Evolutionary conservation across 1,140 invertebrate genomes (phyloP).

Genomic region (Orchestia grillus): DNA sequence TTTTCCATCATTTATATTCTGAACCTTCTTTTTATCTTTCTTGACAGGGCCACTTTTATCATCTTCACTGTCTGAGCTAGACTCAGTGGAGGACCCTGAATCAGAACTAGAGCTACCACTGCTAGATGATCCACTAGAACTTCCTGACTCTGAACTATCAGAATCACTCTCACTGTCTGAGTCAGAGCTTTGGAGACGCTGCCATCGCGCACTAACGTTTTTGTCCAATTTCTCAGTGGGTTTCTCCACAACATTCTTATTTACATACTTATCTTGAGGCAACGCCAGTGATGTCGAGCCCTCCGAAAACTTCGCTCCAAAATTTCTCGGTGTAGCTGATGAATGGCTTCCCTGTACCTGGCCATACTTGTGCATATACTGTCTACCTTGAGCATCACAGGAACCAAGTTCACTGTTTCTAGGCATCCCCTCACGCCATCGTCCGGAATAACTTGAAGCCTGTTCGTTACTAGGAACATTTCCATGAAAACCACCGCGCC

Average conservation of each 20-base stretch:
- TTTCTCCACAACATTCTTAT: not conserved
- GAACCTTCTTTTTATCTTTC: not conserved
- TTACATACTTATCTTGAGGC: conserved; percentile 19
- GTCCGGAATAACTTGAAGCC: not conserved
- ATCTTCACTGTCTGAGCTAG: conserved; percentile 21
- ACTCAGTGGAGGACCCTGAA: not conserved
- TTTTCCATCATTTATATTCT: not conserved
- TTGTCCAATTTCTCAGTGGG: not conserved
- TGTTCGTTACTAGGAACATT: not conserved
- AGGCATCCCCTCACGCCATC: not conserved
- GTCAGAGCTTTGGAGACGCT: conserved; percentile 16
- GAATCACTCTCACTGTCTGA: conserved; percentile 46
- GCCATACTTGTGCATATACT: not conserved
- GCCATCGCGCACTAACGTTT: conserved; percentile 38
- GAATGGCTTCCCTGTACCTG: not conserved
- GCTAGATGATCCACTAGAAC: conserved; percentile 27
- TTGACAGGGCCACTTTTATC: not conserved
- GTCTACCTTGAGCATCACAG: not conserved
- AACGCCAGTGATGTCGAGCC: not conserved
- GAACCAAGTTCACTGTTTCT: not conserved
- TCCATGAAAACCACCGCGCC: not conserved
- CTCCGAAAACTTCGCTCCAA: not conserved
- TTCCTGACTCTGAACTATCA: conserved; percentile 10
- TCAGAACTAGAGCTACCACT: conserved; percentile 20
- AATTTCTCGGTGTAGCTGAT: not conserved